Base-by-base conservation (phyloP, 2,113 vertebrate species). In the Anolis sagrei region DNA sequence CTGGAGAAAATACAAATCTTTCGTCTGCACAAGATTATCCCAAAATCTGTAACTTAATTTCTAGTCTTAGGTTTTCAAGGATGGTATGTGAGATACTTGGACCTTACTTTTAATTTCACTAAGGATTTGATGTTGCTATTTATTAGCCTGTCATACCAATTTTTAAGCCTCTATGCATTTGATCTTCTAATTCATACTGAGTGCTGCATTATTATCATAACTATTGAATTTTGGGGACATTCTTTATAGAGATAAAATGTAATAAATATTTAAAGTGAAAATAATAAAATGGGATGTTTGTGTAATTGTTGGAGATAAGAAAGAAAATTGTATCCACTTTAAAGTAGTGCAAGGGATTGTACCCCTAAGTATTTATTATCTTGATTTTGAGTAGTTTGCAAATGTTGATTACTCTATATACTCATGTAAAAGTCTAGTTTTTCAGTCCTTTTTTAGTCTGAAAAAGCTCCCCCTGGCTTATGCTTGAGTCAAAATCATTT, bases 151-250 rank as follows among this genome's bases (percentile, higher is more conserved):
- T 92, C 93, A 90, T 96, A 94, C 95, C 97, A 95, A 81, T 97
- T 98, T 96, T 97, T 96, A 95, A 80, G 96, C 96, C 97, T 95
- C 94, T 92, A 78, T 93, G 91, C 95, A 95, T 3, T 76, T 91
- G 94, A 92, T 93, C 92, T 94, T 94, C 95, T 95, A 94, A 90
- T 93, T 96, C 97, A 95, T 96, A 97, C 97, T 97, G 97, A 91
- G 97, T 96, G 96, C 95, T 95, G 96, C 92, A 95, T 98, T 98
- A 97, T 96, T 98, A 97, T 98, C 97, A 96, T 96, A 97, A 94
- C 95, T 96, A 95, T 95, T 2, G 94, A 96, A 96, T 98, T 98
- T 96, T 97, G 94, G 96, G 96, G 96, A 96, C 96, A 95, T 96
- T 91, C 97, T 96, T 89, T 97, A 95, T 96, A 97, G 92, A 89